phyloP scores from a whole-genome alignment of 2,888 invertebrate species.

The Cryptophagus acutangulus region DNA sequence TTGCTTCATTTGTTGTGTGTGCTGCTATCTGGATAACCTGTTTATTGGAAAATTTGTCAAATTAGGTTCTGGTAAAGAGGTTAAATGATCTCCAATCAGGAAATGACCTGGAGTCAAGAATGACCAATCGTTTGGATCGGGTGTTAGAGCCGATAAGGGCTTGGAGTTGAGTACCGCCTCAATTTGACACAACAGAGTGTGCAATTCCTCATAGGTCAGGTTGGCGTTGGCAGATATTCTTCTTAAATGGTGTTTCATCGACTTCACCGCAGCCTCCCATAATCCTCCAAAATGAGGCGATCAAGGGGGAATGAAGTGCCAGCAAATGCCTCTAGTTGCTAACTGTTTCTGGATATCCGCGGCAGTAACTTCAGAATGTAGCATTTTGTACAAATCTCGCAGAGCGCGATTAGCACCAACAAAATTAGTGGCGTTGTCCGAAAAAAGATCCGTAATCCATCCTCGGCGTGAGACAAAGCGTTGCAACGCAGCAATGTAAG shows the following conservation, averaged over 20 bases:
- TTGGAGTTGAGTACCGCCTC: neutral
- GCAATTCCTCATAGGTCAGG: neutral
- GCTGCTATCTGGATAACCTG: neutral
- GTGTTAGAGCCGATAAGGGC: neutral
- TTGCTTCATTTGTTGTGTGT: neutral
- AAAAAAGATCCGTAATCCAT: neutral
- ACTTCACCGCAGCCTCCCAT: neutral
- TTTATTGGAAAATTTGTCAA: neutral
- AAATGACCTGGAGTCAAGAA: constrained; percentile 3
- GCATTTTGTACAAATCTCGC: too few species aligned
- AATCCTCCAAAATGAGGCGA: neutral
- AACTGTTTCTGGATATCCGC: too few species aligned
- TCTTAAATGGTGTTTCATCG: neutral
- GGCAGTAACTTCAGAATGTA: too few species aligned
- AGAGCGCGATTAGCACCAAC: constrained; percentile 11
- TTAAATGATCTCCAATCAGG: neutral
- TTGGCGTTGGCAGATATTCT: neutral
- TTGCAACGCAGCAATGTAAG: constrained; percentile 7
- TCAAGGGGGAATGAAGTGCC: neutral
- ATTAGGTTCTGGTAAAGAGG: neutral
- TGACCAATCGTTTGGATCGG: neutral
- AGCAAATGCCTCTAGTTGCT: too few species aligned
- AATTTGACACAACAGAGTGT: neutral
- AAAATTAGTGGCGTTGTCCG: constrained; percentile 12
- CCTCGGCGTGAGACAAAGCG: constrained; percentile 11